Evolutionary conservation across 2,888 invertebrate species (phyloP).

Genomic region (Drosophila kambysellisi): DNA sequence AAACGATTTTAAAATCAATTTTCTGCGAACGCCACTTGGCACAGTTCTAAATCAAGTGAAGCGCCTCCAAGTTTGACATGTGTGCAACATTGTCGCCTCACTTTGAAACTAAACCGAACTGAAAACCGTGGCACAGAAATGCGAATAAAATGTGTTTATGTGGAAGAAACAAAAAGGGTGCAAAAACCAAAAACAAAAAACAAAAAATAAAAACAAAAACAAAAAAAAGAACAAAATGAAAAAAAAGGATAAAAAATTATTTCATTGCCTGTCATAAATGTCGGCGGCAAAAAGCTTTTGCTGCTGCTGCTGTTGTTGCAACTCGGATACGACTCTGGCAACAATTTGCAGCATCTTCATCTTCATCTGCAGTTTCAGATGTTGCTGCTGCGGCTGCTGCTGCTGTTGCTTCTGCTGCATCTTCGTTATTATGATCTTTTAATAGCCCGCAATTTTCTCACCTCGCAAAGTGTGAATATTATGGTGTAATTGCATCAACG

Average conservation of each 20-base stretch:
- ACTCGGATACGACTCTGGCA: constrained; percentile 21
- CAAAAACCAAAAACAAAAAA: constrained; percentile 28
- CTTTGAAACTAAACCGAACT: constrained; percentile 17
- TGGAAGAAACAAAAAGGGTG: constrained; percentile 39
- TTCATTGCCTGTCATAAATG: constrained; percentile 79
- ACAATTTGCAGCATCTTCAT: constrained; percentile 80
- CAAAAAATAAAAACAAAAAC: constrained; percentile 20
- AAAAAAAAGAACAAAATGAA: constrained; percentile 32
- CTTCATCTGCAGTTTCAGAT: constrained; percentile 42
- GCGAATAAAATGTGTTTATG: constrained; percentile 39
- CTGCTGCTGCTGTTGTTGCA: constrained; percentile 32
- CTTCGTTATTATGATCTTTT: constrained; percentile 85
- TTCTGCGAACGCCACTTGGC: constrained; percentile 77
- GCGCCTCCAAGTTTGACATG: constrained; percentile 75
- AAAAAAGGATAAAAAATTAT: constrained; percentile 47
- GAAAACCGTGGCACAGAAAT: constrained; percentile 11
- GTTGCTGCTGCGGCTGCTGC: constrained; percentile 13
- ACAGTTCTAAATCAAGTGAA: constrained; percentile 81
- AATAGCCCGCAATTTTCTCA: constrained; percentile 86
- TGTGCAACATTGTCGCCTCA: constrained; percentile 71
- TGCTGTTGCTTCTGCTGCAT: constrained; percentile 38
- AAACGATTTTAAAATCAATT: constrained; percentile 76
- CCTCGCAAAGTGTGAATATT: constrained; percentile 86
- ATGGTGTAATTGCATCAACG: constrained; percentile 86
- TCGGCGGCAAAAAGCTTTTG: constrained; percentile 67